Evolutionary conservation across 2,888 invertebrate genomes (phyloP), one percentile per base, ranked within the genome.

Genomic region (Empis stercorea): DNA sequence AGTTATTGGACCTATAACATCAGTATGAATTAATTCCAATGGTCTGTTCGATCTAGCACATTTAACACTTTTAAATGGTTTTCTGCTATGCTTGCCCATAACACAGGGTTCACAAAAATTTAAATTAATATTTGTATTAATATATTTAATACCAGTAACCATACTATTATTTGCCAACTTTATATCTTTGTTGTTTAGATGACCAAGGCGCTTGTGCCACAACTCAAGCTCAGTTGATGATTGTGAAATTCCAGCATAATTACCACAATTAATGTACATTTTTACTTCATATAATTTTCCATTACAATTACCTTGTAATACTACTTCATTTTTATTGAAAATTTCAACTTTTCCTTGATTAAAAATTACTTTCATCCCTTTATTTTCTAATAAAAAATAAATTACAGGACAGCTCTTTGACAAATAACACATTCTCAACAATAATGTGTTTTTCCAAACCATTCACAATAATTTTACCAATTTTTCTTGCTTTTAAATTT

Each of bases 1-100:
- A 37, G 55, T 52, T 53, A 62, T 58, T 0, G 62, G 58, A 3
- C 61, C 61, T 30, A 59, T 61, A 14, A 62, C 46, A 44, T 61
- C 59, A 1, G 53, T 53, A 42, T 59, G 60, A 10, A 58, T 48
- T 11, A 59, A 44, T 42, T 59, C 57, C 3, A 59, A 23, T 10
- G 44, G 10, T n/a, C 48, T 34, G 3, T 13, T 11, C 23, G 47
- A 44, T 27, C 34, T 32, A 13, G 15, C n/a, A 20, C 32, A 46
- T 2, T 30, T 14, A 7, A 55, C 51, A 17, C 52, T 48, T n/a
- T 56, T 54, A 39, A 59, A 57, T 3, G 54, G 49, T 40, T 43
- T 36, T 10, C 52, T 15, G 10, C 56, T 53, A 32, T 51, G 43
- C 45, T 59, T 59, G 27, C 54, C 52, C 47, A 56, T 43, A 3